phyloP scores from a whole-genome alignment of 2,797 vertebrate species.

The Thalassophryne amazonica region DNA sequence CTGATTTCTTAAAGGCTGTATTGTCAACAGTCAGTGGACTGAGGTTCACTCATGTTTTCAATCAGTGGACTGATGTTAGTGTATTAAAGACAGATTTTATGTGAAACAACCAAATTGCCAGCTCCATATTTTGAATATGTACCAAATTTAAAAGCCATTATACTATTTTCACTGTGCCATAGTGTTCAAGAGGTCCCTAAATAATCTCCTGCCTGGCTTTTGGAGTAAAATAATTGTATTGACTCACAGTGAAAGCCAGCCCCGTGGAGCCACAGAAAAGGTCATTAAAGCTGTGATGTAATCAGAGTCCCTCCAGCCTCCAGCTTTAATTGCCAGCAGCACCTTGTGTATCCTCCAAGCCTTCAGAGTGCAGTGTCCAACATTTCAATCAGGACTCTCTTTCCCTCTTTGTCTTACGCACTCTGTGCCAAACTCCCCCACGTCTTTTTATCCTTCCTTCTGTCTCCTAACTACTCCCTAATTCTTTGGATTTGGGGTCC shows the following conservation, averaged over 20 bases:
- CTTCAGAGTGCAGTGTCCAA: slow-evolving; percentile 43
- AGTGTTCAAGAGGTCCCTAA: slow-evolving; percentile 3
- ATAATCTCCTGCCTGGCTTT: slow-evolving; percentile 3
- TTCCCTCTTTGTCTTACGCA: slow-evolving; percentile 25
- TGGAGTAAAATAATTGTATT: slow-evolving; percentile 36
- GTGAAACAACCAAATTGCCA: too few relatives aligned
- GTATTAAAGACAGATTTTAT: too few relatives aligned
- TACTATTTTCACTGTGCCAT: slow-evolving; percentile 5
- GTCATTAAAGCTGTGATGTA: slow-evolving; percentile 23
- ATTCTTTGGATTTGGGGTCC: slow-evolving; percentile 62
- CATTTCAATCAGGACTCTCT: slow-evolving; percentile 50
- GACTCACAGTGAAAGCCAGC: slow-evolving; percentile 20
- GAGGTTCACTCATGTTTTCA: too few relatives aligned
- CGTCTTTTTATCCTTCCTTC: slow-evolving; percentile 25
- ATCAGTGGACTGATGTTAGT: too few relatives aligned
- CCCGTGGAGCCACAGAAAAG: slow-evolving; percentile 16
- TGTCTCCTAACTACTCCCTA: slow-evolving; percentile 59
- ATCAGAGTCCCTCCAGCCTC: slow-evolving; percentile 17
- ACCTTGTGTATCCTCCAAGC: slow-evolving; percentile 30
- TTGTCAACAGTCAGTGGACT: too few relatives aligned
- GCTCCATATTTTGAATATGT: not conserved
- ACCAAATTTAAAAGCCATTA: not conserved
- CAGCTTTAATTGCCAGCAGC: slow-evolving; percentile 64
- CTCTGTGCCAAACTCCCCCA: slow-evolving; percentile 22
- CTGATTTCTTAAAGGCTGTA: too few relatives aligned